Conservation (phyloP, 2,113 vertebrate genomes). For the Castor canadensis region DNA sequence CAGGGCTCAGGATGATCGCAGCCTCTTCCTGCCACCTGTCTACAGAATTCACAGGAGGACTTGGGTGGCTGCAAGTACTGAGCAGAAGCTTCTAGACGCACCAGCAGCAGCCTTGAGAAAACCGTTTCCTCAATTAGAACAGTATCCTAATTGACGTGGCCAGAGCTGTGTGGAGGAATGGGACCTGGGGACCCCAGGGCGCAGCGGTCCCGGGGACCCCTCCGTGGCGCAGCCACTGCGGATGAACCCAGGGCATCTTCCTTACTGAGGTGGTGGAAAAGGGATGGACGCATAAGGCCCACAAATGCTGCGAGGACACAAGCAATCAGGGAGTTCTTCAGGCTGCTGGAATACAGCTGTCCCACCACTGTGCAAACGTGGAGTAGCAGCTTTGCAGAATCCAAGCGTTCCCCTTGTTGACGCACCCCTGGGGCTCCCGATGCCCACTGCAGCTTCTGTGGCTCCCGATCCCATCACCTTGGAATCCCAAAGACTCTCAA, state of each 20-base stretch:
- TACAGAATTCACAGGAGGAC: not conserved
- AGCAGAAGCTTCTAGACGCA: not conserved
- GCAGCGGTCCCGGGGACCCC: not conserved
- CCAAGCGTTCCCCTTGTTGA: too few species aligned
- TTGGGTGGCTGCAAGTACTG: not conserved
- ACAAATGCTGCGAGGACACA: not conserved
- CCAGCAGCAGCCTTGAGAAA: constrained; percentile 3
- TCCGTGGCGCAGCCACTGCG: not conserved
- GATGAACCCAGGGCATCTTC: not conserved
- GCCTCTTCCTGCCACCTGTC: not conserved
- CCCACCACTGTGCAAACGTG: not conserved
- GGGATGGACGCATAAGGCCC: not conserved
- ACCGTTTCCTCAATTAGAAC: constrained; percentile 44
- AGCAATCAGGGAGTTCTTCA: not conserved
- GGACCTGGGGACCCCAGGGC: not conserved
- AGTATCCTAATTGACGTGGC: not conserved
- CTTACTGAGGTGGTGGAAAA: not conserved
- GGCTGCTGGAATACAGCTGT: not conserved
- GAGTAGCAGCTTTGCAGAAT: not conserved
- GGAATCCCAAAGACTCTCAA: not conserved
- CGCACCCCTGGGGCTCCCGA: too few species aligned
- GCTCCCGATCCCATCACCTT: not conserved
- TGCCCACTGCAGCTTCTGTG: not conserved
- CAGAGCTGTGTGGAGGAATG: not conserved
- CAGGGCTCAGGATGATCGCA: not conserved